Evolutionary conservation across 2,797 vertebrate species (phyloP).

Genomic region (Semaprochilodus insignis): DNA sequence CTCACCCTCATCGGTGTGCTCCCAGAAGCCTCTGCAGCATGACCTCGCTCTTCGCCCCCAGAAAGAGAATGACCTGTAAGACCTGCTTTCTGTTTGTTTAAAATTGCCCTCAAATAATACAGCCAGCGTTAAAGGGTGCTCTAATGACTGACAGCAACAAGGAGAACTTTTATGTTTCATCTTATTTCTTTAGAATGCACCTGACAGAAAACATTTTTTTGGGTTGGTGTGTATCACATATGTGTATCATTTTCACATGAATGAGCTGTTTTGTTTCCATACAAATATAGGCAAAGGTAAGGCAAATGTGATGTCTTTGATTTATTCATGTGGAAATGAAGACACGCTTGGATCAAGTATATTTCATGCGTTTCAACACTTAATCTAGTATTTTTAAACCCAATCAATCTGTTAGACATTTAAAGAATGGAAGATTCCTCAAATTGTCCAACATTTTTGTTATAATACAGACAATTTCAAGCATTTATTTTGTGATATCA

Average conservation of each 20-base stretch:
- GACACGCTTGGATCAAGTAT: no score
- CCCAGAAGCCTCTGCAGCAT: slow-evolving; percentile 85
- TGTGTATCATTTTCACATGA: background rate
- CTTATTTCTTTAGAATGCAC: background rate
- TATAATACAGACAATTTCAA: no score
- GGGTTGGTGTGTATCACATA: no score
- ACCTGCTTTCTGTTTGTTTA: background rate
- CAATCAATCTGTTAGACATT: no score
- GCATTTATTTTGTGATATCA: no score
- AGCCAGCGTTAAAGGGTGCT: background rate
- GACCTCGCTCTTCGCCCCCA: slow-evolving; percentile 85
- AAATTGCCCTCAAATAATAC: background rate
- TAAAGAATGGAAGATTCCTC: no score
- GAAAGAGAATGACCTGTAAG: slow-evolving; percentile 93
- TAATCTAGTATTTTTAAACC: no score
- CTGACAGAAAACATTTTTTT: background rate
- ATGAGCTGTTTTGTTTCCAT: background rate
- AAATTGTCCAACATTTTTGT: no score
- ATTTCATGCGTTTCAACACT: no score
- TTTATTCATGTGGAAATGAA: no score
- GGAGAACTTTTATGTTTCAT: background rate
- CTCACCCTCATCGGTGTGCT: slow-evolving; percentile 82
- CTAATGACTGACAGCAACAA: background rate
- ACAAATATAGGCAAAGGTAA: no score
- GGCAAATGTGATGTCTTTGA: no score